Conservation (phyloP, 2,113 vertebrate genomes). For the Melanerpes formicivorus region DNA sequence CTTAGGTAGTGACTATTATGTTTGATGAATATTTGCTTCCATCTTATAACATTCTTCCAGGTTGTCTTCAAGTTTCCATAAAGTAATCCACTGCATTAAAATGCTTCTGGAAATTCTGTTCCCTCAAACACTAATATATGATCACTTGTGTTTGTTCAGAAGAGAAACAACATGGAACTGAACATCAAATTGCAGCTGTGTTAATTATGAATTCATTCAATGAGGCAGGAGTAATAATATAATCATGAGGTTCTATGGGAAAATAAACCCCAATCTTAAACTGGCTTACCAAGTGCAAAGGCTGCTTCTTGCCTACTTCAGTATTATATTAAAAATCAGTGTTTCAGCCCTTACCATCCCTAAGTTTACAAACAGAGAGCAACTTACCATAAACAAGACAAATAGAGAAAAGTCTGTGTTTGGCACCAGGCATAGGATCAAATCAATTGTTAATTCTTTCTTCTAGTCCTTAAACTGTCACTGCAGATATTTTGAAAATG, state of each 20-base stretch:
- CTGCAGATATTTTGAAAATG: background rate
- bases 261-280: background rate
- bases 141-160: background rate
- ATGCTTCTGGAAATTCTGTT: background rate
- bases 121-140: background rate
- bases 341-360: background rate
- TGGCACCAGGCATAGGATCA: background rate
- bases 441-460: background rate
- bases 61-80: background rate
- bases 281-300: background rate
- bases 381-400: background rate
- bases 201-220: background rate
- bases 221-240: background rate
- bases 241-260: background rate
- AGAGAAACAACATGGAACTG: background rate
- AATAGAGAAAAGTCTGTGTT: background rate
- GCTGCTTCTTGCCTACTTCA: background rate
- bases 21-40: background rate
- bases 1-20: background rate
- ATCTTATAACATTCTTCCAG: background rate
- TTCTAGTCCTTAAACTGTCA: background rate
- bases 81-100: background rate
- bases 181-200: background rate
- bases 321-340: background rate
- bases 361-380: background rate